Evolutionary conservation across 2,888 invertebrate species (phyloP).

Genomic region (Fissipunctia ypsillon): DNA sequence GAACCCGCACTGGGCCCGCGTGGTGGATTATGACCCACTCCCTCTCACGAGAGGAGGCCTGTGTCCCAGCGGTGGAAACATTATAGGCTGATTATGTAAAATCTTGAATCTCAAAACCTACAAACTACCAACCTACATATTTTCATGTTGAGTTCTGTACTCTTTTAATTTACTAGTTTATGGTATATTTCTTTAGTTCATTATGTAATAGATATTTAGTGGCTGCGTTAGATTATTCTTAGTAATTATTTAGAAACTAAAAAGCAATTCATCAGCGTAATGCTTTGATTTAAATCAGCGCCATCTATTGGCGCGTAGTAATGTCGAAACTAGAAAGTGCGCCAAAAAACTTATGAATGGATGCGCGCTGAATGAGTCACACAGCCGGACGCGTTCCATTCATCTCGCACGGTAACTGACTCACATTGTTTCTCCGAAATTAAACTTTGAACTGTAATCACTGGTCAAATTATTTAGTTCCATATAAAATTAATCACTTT

Average conservation of each 20-base stretch:
- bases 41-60: too few species aligned
- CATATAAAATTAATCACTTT: slow-evolving; percentile 39
- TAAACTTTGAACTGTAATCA: slow-evolving; percentile 66
- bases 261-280: not conserved
- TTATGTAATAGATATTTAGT: not conserved
- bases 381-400: slow-evolving; percentile 73
- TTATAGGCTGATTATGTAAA: too few species aligned
- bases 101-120: too few species aligned
- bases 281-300: slow-evolving; percentile 57
- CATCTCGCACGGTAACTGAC: slow-evolving; percentile 78
- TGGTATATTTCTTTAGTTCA: not conserved
- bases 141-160: not conserved
- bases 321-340: slow-evolving; percentile 73
- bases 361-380: slow-evolving; percentile 79
- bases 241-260: not conserved
- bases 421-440: slow-evolving; percentile 81
- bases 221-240: not conserved
- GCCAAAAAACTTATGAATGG: slow-evolving; percentile 85
- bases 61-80: too few species aligned
- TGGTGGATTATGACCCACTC: too few species aligned
- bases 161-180: not conserved
- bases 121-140: too few species aligned
- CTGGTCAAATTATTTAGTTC: slow-evolving; percentile 35
- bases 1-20: too few species aligned
- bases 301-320: slow-evolving; percentile 70